These are phyloP conservation scores for Yponomeuta evonymella DNA, from an alignment of 2,888 invertebrate species.

Conservation along the genomic window DNA sequence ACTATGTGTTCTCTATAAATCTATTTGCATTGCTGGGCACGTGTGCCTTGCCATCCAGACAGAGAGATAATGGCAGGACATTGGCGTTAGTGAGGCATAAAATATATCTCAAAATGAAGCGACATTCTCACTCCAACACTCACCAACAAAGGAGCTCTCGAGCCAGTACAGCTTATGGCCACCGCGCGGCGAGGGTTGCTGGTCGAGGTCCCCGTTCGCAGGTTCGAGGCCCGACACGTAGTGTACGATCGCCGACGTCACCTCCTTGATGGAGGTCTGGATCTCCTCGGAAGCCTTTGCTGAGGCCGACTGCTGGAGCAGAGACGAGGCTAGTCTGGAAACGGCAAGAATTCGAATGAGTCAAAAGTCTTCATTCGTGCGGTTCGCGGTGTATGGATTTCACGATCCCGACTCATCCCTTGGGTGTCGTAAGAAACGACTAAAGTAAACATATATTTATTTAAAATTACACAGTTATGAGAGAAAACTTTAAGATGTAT, in stretches of 20 bases:
- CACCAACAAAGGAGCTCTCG: constrained; percentile 88
- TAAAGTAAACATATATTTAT: too few species aligned
- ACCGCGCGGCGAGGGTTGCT: constrained; percentile 75
- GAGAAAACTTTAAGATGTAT: too few species aligned
- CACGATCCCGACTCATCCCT: too few species aligned
- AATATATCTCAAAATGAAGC: too few species aligned
- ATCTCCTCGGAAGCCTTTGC: constrained; percentile 80
- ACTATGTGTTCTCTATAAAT: too few species aligned
- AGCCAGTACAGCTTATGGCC: constrained; percentile 90
- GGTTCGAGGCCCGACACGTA: constrained; percentile 86
- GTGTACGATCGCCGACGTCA: constrained; percentile 94
- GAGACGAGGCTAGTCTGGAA: constrained; percentile 80
- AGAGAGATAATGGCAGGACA: too few species aligned
- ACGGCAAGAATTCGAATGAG: not conserved
- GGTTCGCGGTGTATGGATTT: too few species aligned
- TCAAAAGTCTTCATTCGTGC: not conserved
- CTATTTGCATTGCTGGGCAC: too few species aligned
- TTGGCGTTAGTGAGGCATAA: too few species aligned
- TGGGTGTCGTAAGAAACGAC: too few species aligned
- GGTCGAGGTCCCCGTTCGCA: constrained; percentile 72
- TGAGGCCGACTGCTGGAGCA: constrained; percentile 66
- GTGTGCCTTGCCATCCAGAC: too few species aligned
- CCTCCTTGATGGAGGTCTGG: constrained; percentile 92
- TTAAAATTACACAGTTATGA: too few species aligned
- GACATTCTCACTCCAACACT: constrained; percentile 24